phyloP scores from a whole-genome alignment of 2,113 vertebrate species.

The Azemiops feae region DNA sequence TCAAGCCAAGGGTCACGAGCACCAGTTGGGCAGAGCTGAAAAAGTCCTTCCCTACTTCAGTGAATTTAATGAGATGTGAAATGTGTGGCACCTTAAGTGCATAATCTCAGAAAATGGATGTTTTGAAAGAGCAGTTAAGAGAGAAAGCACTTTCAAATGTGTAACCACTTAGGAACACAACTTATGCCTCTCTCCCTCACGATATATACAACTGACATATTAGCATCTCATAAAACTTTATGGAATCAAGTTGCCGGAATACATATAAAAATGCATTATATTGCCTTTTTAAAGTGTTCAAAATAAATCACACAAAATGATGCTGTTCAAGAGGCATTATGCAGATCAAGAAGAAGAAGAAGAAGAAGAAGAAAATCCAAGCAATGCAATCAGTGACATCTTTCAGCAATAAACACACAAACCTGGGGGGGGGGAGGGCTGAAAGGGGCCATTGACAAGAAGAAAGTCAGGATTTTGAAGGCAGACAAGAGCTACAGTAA shows the following conservation, averaged over 20 bases:
- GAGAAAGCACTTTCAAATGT: background rate
- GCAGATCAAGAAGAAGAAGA: background rate
- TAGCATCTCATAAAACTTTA: conserved; percentile 46
- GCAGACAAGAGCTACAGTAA: background rate
- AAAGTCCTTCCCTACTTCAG: background rate
- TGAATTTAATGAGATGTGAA: background rate
- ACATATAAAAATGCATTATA: conserved; percentile 18
- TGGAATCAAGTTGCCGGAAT: conserved; percentile 15
- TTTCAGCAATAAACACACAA: background rate
- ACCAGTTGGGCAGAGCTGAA: too few relatives aligned
- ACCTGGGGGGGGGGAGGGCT: too few relatives aligned
- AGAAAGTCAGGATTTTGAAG: background rate
- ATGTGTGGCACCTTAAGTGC: background rate
- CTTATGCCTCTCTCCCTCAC: background rate
- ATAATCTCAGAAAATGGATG: background rate
- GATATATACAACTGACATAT: conserved; percentile 11
- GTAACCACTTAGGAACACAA: conserved; percentile 11
- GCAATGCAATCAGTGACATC: background rate
- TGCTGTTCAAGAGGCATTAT: background rate
- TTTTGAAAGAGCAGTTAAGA: background rate
- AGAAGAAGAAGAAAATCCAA: too few relatives aligned
- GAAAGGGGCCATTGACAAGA: background rate
- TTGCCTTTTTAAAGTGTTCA: conserved; percentile 23
- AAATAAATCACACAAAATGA: conserved; percentile 4
- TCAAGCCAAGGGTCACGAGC: background rate